phyloP scores from a whole-genome alignment of 2,113 vertebrate genomes.

The Eurystomus gularis region DNA sequence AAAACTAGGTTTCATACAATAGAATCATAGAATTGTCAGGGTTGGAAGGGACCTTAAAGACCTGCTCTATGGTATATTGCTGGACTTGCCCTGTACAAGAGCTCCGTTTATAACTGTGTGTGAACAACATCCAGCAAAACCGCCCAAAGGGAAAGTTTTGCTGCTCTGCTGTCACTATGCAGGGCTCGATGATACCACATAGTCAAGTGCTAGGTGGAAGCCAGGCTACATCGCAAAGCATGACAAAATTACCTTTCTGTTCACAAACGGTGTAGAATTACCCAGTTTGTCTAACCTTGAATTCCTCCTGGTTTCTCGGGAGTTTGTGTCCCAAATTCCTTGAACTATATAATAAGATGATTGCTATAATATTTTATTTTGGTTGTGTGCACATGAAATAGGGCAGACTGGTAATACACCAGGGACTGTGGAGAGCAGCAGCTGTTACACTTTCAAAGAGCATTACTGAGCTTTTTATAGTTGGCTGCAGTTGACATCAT shows the following conservation, averaged over 20 bases:
- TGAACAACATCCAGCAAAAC: neutral
- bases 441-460: constrained; percentile 58
- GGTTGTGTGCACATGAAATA: constrained; percentile 28
- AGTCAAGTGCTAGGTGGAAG: neutral
- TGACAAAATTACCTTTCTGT: neutral
- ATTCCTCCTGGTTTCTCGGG: neutral
- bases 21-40: too few relatives aligned
- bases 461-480: constrained; percentile 61
- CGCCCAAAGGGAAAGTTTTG: neutral
- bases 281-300: constrained; percentile 18
- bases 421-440: constrained; percentile 29
- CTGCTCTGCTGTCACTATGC: neutral
- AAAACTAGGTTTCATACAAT: neutral
- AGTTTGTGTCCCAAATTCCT: constrained; percentile 22
- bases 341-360: constrained; percentile 28
- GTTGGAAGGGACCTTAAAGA: too few relatives aligned
- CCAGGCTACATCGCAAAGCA: neutral
- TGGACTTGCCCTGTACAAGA: neutral
- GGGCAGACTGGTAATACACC: constrained; percentile 18
- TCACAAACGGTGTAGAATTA: neutral
- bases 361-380: constrained; percentile 33
- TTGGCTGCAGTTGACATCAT: constrained; percentile 49
- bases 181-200: neutral
- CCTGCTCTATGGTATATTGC: too few relatives aligned
- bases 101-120: neutral